Base-by-base conservation (phyloP, 1,140 invertebrate species). In the Manduca sexta region DNA sequence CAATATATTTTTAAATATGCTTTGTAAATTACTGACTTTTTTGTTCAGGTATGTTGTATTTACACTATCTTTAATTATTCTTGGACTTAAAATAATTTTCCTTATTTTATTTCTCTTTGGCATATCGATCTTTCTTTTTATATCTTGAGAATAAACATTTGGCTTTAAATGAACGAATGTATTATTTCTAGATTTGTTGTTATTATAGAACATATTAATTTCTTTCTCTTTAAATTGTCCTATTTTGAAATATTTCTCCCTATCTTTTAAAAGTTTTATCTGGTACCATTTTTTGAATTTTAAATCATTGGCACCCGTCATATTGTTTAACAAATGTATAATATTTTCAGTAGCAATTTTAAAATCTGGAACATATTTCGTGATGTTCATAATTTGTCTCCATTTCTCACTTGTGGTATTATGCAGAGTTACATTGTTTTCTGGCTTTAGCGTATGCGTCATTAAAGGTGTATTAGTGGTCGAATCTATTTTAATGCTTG, bases 1-100 rank as follows among this genome's bases (percentile, higher is more conserved):
- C n/a, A 64, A 12, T 8, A 67, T 2, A 6, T 53, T 56, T 34
- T 48, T 62, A n/a, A 69, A 35, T 3, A 45, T n/a, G 10, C 44
- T 55, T 37, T 62, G 56, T 16, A 69, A 41, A 10, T 52, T 15
- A 54, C 42, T 56, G 21, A 56, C 13, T 52, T 48, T 63, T 30
- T 56, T 60, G 40, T 39, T 51, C 16, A 35, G 34, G 26, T 14
- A 42, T n/a, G 26, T 48, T 18, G 8, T 11, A 42, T 45, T 45
- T 49, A 15, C 21, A n/a, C 31, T 57, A 30, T 8, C 44, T 44
- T 16, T 45, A 40, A 0, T 30, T 7, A 12, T 31, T 38, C 6
- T 30, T 18, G 16, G 12, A n/a, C 46, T 45, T 12, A 39, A 39
- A 31, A 26, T 26, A 26, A 29, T 7, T 38, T 49, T 44, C 14